These are phyloP conservation scores for Panulirus ornatus DNA, from an alignment of 1,140 invertebrate species.

Conservation along the genomic window DNA sequence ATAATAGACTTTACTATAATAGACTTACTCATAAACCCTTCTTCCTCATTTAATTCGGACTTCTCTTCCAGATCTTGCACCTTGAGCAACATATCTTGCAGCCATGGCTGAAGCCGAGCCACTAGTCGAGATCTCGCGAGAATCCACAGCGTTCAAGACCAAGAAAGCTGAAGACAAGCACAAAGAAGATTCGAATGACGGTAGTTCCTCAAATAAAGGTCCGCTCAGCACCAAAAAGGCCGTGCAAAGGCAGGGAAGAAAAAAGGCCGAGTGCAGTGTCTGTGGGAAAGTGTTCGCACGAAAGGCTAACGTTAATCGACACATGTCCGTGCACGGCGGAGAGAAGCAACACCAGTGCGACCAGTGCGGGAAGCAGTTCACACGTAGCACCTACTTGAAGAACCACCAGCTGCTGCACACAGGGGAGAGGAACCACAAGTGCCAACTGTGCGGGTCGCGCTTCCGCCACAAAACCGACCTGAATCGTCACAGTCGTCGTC, in stretches of 20 bases:
- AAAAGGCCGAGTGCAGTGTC: not conserved
- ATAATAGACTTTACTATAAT: too few species aligned
- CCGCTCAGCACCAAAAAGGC: not conserved
- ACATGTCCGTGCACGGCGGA: conserved; percentile 98
- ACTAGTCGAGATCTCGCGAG: too few species aligned
- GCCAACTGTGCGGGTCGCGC: conserved; percentile 91
- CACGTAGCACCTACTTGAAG: conserved; percentile 98
- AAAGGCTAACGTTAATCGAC: conserved; percentile 87
- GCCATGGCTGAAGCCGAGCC: too few species aligned
- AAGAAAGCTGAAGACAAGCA: too few species aligned
- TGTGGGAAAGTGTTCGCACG: conserved; percentile 76
- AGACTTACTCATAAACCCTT: too few species aligned
- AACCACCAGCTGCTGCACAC: conserved; percentile 98
- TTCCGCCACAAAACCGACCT: conserved; percentile 82
- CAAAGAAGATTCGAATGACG: too few species aligned
- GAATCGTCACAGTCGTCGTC: not conserved
- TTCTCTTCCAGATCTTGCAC: too few species aligned
- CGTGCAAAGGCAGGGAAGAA: not conserved
- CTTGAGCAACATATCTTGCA: too few species aligned
- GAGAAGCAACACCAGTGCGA: conserved; percentile 98
- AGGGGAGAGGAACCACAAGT: conserved; percentile 96
- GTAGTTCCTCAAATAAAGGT: too few species aligned
- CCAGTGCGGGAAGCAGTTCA: conserved; percentile 96
- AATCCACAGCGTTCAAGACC: too few species aligned
- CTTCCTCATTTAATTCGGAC: too few species aligned